Percentiles rank a stretch among this genome's conserved stretches.
Conservation (phyloP, 2,888 invertebrate species). For the Invenusta paracnida region DNA sequence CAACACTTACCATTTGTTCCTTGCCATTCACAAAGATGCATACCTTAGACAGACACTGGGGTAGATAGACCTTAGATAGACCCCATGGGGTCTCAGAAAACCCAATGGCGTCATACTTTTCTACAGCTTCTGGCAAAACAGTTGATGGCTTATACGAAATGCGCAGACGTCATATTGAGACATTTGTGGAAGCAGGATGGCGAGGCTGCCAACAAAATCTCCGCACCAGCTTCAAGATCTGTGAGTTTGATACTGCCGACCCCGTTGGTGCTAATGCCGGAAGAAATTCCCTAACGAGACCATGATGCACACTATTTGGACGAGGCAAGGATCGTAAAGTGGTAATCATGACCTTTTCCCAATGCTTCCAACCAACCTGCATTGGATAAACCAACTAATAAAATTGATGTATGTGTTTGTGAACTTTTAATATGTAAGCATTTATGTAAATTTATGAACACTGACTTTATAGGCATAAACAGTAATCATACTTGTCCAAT, state of each 20-base stretch:
- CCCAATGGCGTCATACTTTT: conserved; percentile 13
- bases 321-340: conserved; percentile 31
- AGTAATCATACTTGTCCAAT: background rate
- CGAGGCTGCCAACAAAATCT: conserved; percentile 30
- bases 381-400: too few relatives aligned
- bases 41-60: conserved; percentile 12
- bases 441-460: too few relatives aligned
- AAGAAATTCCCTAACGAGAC: conserved; percentile 4
- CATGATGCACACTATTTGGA: conserved; percentile 8
- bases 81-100: conserved; percentile 30
- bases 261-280: background rate
- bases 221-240: background rate
- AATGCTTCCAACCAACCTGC: conserved; percentile 36
- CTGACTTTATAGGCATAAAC: background rate
- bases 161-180: conserved; percentile 9
- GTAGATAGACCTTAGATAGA: too few relatives aligned
- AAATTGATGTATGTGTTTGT: too few relatives aligned
- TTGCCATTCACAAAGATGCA: background rate
- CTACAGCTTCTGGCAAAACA: conserved; percentile 15
- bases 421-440: too few relatives aligned
- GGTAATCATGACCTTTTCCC: conserved; percentile 22
- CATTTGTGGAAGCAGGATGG: conserved; percentile 6
- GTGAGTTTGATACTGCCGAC: background rate
- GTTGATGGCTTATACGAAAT: background rate
- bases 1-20: conserved; percentile 15